phyloP scores from a whole-genome alignment of 2,797 vertebrate species.

The Aulostomus chinensis region DNA sequence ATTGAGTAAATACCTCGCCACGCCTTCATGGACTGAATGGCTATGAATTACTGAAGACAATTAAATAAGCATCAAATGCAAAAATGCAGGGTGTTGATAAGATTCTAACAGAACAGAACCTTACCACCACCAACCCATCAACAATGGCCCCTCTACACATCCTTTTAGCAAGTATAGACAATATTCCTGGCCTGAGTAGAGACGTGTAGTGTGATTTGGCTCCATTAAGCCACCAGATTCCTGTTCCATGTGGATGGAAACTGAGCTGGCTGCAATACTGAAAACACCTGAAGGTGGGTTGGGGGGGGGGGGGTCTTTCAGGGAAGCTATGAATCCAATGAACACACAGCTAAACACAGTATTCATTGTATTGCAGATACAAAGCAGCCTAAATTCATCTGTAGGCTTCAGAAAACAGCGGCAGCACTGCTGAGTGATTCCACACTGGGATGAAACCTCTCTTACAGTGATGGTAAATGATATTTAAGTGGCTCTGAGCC shows the following conservation, averaged over 20 bases:
- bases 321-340: too few species aligned
- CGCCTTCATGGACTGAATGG: too few species aligned
- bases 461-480: constrained; percentile 36
- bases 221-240: constrained; percentile 35
- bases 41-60: too few species aligned
- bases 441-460: constrained; percentile 16
- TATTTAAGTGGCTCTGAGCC: constrained; percentile 54
- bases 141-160: too few species aligned
- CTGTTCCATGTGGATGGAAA: constrained; percentile 49
- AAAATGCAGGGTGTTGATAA: too few species aligned
- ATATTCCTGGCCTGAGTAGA: constrained; percentile 13
- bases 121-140: too few species aligned
- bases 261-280: constrained; percentile 41
- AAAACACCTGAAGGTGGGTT: constrained; percentile 52
- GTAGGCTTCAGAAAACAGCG: constrained; percentile 6
- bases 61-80: too few species aligned
- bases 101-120: too few species aligned
- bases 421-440: constrained; percentile 28
- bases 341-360: constrained; percentile 14
- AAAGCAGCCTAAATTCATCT: constrained; percentile 31
- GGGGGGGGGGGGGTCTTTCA: too few species aligned
- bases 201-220: constrained; percentile 36
- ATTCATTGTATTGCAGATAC: constrained; percentile 15
- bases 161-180: constrained; percentile 22
- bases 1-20: too few species aligned